Evolutionary conservation across 2,888 invertebrate species (phyloP).

Genomic region (Thecophora atra): DNA sequence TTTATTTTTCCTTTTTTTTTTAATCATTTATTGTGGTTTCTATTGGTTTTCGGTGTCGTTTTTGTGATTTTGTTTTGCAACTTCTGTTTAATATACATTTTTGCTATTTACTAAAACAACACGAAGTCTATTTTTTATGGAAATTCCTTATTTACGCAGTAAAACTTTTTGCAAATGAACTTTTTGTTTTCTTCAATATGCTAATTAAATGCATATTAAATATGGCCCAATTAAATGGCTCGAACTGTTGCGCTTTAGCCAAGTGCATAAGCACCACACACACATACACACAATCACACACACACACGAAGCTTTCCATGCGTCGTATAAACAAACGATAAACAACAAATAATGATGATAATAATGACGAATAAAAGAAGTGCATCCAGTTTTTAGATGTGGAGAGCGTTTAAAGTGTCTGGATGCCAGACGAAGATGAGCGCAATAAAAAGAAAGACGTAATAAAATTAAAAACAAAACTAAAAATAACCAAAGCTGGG

Average conservation of each 20-base stretch:
- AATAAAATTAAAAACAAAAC: not conserved
- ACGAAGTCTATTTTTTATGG: not conserved
- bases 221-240: slow-evolving; percentile 22
- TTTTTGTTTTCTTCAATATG: slow-evolving; percentile 8
- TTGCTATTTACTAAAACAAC: no score
- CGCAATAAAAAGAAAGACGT: not conserved
- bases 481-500: no score
- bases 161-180: not conserved
- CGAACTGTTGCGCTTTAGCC: slow-evolving; percentile 23
- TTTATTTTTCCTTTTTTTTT: not conserved
- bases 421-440: slow-evolving; percentile 10
- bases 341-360: slow-evolving; percentile 2
- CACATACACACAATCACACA: slow-evolving; percentile 5
- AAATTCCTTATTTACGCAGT: no score
- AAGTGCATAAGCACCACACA: not conserved
- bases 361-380: slow-evolving; percentile 7
- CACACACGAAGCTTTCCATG: not conserved
- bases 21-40: not conserved
- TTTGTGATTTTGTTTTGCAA: not conserved
- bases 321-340: not conserved
- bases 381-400: not conserved
- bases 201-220: slow-evolving; percentile 26
- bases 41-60: not conserved
- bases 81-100: no score
- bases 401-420: slow-evolving; percentile 1